These are phyloP conservation scores for Cantharis rustica DNA, from an alignment of 2,888 invertebrate genomes.

Conservation along the genomic window DNA sequence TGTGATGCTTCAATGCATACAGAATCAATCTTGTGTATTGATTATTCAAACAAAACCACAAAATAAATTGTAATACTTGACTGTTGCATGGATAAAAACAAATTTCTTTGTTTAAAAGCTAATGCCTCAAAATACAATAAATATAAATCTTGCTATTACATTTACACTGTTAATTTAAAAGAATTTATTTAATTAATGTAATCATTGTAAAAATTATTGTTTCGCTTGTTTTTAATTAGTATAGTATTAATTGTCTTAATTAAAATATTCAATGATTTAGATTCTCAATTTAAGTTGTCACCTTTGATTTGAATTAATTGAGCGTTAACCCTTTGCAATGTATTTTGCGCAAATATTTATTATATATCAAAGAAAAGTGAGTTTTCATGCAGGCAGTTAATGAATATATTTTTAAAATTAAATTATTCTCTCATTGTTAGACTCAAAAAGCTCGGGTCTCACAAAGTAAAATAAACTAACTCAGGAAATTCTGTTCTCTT, in stretches of 20 bases:
- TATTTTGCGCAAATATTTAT: background rate
- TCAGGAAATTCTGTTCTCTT: background rate
- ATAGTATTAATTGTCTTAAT: background rate
- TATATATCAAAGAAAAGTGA: background rate
- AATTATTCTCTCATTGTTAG: background rate
- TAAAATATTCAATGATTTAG: background rate
- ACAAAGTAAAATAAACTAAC: background rate
- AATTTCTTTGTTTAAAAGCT: background rate
- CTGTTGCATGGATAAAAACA: background rate
- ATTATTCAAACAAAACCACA: conserved; percentile 14
- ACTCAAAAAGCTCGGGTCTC: background rate
- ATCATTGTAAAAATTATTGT: background rate
- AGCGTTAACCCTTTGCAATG: background rate
- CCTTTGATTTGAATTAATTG: background rate
- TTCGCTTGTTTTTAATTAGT: background rate
- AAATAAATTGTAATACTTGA: conserved; percentile 4
- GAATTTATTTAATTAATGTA: background rate
- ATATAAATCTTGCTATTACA: no score
- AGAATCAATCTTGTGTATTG: conserved; percentile 11
- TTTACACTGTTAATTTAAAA: no score
- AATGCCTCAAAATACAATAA: background rate
- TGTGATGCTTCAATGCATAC: conserved; percentile 10
- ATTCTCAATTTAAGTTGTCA: background rate
- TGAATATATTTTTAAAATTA: background rate
- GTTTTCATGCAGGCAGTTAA: background rate